Evolutionary conservation across 2,113 vertebrate species (phyloP).

Genomic region (Melanerpes aurifrons): DNA sequence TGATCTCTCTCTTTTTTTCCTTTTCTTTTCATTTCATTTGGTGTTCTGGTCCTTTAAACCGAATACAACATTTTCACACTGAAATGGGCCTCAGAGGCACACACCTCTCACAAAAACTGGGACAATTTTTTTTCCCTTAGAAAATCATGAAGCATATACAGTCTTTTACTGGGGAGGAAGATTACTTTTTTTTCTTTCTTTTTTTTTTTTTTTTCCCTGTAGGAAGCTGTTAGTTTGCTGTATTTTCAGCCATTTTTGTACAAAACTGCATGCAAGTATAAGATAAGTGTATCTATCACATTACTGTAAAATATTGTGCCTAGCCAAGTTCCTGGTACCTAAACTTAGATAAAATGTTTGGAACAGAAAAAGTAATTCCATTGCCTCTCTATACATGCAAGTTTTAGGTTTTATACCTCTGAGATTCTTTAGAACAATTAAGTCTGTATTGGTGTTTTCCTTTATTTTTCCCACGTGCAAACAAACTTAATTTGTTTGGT

Average conservation of each 20-base stretch:
- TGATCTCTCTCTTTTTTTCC: background rate
- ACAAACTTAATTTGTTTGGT: background rate
- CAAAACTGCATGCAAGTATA: background rate
- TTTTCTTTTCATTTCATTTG: background rate
- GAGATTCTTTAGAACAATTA: background rate
- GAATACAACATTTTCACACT: background rate
- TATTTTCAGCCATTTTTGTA: background rate
- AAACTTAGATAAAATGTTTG: background rate
- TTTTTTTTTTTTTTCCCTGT: background rate
- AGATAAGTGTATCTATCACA: background rate
- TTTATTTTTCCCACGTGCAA: background rate
- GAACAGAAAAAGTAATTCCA: background rate
- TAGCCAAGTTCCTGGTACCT: background rate
- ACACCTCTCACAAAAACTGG: background rate
- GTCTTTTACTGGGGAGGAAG: background rate
- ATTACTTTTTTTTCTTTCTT: background rate
- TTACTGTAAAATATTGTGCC: fast-evolving
- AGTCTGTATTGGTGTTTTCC: background rate
- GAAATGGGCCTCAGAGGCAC: background rate
- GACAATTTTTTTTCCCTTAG: background rate
- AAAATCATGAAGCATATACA: background rate
- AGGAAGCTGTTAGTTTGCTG: background rate
- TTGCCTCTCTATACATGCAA: background rate
- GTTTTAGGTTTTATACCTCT: background rate
- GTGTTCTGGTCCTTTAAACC: background rate